Evolutionary conservation across 2,888 invertebrate genomes (phyloP).

Genomic region (Colostygia pectinataria): DNA sequence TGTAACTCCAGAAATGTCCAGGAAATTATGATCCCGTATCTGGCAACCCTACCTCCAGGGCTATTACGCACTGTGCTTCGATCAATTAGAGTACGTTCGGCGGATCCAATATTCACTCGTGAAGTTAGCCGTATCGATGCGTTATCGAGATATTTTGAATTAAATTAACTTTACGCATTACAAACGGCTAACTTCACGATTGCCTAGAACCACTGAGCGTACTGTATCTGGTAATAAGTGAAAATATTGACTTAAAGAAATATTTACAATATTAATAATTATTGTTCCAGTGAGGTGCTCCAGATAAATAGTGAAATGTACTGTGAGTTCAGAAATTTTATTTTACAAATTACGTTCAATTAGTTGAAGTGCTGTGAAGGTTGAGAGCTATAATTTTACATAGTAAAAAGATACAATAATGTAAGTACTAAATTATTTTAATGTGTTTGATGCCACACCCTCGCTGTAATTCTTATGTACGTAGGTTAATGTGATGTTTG

Average conservation of each 20-base stretch:
- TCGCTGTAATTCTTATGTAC: conserved; percentile 66
- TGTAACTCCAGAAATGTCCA: no score
- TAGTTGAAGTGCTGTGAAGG: conserved; percentile 71
- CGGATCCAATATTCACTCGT: no score
- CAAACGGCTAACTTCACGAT: no score
- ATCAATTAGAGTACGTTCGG: no score
- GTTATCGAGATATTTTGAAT: no score
- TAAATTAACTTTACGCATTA: no score
- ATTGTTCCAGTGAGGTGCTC: conserved; percentile 60
- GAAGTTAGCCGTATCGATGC: no score
- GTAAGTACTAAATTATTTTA: conserved; percentile 82
- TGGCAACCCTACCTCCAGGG: no score
- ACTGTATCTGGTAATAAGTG: no score
- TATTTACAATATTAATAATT: conserved; percentile 3
- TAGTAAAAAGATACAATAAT: conserved; percentile 55
- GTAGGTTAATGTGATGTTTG: conserved; percentile 59
- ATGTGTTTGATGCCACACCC: conserved; percentile 75
- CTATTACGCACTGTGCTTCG: no score
- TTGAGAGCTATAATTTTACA: conserved; percentile 71
- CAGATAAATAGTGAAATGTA: conserved; percentile 25
- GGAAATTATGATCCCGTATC: no score
- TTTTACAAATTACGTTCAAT: conserved; percentile 45
- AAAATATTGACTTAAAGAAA: neutral
- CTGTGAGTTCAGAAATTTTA: conserved; percentile 38
- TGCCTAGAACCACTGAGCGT: no score